A percentile compares a stretch with the other conserved stretches of the same genome.
These are phyloP conservation scores for Adoxophyes honmai DNA, from an alignment of 1,140 invertebrate species.

Conservation along the genomic window DNA sequence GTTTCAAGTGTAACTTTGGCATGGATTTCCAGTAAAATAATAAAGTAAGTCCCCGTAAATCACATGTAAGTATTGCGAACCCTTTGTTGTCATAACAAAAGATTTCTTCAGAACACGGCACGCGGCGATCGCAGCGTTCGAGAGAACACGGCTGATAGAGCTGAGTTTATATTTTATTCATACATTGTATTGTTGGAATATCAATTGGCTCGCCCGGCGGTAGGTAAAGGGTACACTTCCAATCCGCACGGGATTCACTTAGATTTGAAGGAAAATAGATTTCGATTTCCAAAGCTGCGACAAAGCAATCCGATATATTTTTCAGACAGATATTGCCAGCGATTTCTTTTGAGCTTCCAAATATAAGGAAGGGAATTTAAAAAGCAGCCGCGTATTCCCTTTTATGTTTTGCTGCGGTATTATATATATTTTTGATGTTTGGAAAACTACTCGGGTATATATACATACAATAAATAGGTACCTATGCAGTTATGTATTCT, in stretches of 20 bases:
- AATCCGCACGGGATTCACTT: slow-evolving; percentile 77
- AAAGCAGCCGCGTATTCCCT: slow-evolving; percentile 53
- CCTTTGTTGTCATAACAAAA: slow-evolving; percentile 20
- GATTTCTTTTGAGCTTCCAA: slow-evolving; percentile 77
- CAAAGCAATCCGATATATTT: slow-evolving; percentile 78
- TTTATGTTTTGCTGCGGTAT: slow-evolving; percentile 26
- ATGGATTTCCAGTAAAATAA: slow-evolving; percentile 27
- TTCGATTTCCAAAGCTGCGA: slow-evolving; percentile 76
- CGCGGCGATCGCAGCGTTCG: slow-evolving; percentile 47
- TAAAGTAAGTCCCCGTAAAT: slow-evolving; percentile 8
- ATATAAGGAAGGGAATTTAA: slow-evolving; percentile 70
- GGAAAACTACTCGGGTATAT: not conserved
- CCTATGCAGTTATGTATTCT: too few species aligned
- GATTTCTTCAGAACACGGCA: slow-evolving; percentile 50
- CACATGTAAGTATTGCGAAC: slow-evolving; percentile 5
- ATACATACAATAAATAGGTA: too few species aligned
- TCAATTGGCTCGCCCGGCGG: slow-evolving; percentile 75
- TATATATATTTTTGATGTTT: slow-evolving; percentile 11
- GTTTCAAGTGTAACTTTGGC: slow-evolving; percentile 24
- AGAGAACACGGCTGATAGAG: slow-evolving; percentile 63
- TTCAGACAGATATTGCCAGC: slow-evolving; percentile 77
- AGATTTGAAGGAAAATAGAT: slow-evolving; percentile 78
- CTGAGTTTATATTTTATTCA: slow-evolving; percentile 77
- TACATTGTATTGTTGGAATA: slow-evolving; percentile 77
- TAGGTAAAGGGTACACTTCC: slow-evolving; percentile 77